Conservation (phyloP, 1,140 invertebrate species). For the Conus betulinus region DNA sequence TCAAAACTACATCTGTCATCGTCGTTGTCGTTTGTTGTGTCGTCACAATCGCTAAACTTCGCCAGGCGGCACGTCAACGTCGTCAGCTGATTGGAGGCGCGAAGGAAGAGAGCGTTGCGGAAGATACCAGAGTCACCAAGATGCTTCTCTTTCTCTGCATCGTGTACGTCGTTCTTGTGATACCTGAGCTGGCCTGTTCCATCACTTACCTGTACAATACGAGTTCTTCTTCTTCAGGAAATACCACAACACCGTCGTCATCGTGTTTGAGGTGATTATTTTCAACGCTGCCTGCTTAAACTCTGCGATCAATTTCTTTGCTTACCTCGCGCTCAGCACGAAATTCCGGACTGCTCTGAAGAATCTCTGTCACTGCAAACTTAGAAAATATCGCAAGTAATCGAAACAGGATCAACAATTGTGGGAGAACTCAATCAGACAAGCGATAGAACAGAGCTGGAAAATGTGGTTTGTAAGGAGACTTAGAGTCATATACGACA, state of each 20-base stretch:
- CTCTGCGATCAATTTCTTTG: background rate
- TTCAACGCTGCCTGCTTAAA: slow-evolving; percentile 1
- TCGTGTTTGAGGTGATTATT: background rate
- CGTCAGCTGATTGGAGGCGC: background rate
- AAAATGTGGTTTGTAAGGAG: no score
- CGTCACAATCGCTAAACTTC: background rate
- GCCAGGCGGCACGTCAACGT: background rate
- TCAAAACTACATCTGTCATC: background rate
- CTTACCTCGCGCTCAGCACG: background rate
- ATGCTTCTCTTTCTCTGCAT: background rate
- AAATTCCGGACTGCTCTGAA: background rate
- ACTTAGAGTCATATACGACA: no score
- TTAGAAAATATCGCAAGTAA: no score
- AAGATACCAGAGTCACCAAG: background rate
- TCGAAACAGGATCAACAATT: no score
- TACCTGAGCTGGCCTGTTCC: background rate
- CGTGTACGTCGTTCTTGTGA: background rate
- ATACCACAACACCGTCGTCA: background rate
- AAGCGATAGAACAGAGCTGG: no score
- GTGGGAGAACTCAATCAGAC: no score
- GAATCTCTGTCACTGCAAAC: background rate
- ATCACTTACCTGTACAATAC: background rate
- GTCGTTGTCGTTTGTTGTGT: background rate
- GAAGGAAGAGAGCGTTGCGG: background rate
- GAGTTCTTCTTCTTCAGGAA: background rate